Evolutionary conservation across 2,888 invertebrate genomes (phyloP), one percentile per base, ranked within the genome.

Genomic region (Megastigmus dorsalis): DNA sequence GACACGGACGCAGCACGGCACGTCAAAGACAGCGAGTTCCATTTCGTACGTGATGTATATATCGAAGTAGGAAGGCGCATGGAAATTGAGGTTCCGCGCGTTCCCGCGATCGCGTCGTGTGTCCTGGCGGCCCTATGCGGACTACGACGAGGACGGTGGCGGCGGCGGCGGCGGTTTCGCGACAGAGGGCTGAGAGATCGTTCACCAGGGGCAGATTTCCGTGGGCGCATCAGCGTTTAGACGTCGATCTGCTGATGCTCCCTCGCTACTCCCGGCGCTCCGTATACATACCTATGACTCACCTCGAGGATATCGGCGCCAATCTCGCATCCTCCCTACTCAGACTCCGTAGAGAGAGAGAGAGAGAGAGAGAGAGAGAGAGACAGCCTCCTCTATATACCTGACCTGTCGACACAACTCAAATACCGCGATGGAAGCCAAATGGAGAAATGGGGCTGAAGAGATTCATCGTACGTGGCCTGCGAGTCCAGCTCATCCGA

Each of bases 31-130:
- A 59, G 54, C 30, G 50, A 83, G 83, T 85, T 84, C 85, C 84
- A 86, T 85, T 84, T 84, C 82, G 84, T 78, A 80, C 81, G 78
- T 82, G 82, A 84, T 83, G 81, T 82, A 81, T 73, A 59, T 57
- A n/a, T 36, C 65, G 45, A 48, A 69, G 66, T 59, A 20, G 50
- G 41, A 45, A 60, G 36, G 54, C 57, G 57, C 26, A 36, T 66
- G 70, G 70, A 75, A 75, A 79, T 77, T 79, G 73, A 72, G 77
- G 26, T 70, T 52, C 78, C 45, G 30, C 52, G 15, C 33, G 30
- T n/a, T n/a, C n/a, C n/a, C n/a, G 10, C 30, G 52, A 52, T 41
- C 43, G 38, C 38, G 18, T 23, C 33, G 33, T 23, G n/a, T n/a
- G n/a, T n/a, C n/a, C n/a, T n/a, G n/a, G n/a, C n/a, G n/a, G n/a